Evolutionary conservation across 2,797 vertebrate species (phyloP).

Genomic region (Coregonus sp.): DNA sequence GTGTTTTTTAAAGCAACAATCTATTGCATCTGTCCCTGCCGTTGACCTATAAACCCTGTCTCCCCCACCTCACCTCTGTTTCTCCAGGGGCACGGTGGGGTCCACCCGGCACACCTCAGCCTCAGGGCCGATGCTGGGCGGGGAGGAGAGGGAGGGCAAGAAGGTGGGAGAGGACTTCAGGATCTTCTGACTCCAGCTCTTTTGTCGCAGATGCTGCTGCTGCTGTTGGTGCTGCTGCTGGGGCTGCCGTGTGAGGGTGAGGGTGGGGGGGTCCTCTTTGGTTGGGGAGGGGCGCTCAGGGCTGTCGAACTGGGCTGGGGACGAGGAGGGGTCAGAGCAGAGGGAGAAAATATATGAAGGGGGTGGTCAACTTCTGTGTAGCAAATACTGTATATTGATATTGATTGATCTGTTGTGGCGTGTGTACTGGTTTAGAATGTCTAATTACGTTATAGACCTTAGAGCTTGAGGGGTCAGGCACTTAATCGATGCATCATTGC

Average conservation of each 20-base stretch:
- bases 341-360: slow-evolving; percentile 11
- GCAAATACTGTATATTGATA: neutral
- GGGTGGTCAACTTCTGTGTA: neutral
- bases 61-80: slow-evolving; percentile 83
- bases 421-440: neutral
- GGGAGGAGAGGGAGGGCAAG: slow-evolving; percentile 29
- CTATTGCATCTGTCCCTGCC: too few relatives aligned
- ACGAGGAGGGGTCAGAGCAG: slow-evolving; percentile 12
- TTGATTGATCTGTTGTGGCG: neutral
- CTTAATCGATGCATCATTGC: neutral
- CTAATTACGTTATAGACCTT: neutral
- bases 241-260: slow-evolving; percentile 57
- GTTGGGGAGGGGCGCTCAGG: slow-evolving; percentile 62
- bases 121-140: slow-evolving; percentile 52
- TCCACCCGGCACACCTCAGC: slow-evolving; percentile 77
- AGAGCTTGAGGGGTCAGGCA: neutral
- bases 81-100: slow-evolving; percentile 85
- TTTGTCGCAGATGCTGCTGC: slow-evolving; percentile 81
- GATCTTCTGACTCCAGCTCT: slow-evolving; percentile 91
- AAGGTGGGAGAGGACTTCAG: slow-evolving; percentile 68
- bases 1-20: too few relatives aligned
- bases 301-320: slow-evolving; percentile 89
- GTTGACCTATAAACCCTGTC: neutral
- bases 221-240: slow-evolving; percentile 42
- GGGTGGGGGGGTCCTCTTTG: slow-evolving; percentile 78